phyloP scores from a whole-genome alignment of 2,797 vertebrate genomes.

The Cyprinella venusta region DNA sequence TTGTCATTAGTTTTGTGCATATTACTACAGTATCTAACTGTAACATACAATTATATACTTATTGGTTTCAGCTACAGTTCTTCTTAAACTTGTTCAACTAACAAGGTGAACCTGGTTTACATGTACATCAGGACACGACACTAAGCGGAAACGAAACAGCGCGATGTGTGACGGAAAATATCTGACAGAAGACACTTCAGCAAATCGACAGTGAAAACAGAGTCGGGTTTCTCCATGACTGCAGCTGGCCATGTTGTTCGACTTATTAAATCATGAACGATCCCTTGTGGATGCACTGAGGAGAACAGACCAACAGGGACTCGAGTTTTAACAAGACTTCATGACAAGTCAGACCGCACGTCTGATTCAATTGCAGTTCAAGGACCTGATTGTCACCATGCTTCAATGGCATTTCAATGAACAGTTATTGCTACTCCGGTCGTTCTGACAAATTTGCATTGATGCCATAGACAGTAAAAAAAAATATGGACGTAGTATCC shows the following conservation, averaged over 20 bases:
- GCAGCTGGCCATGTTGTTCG: conserved; percentile 35
- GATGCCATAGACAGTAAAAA: no score
- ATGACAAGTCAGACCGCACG: conserved; percentile 3
- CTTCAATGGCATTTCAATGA: background rate
- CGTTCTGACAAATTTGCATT: background rate
- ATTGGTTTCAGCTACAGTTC: no score
- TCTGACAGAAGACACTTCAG: conserved; percentile 9
- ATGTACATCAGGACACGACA: conserved; percentile 19
- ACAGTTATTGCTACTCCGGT: background rate
- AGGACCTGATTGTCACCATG: conserved; percentile 42
- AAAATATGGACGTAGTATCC: no score
- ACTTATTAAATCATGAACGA: conserved; percentile 51
- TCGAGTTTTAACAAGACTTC: conserved; percentile 32
- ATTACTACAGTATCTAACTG: background rate
- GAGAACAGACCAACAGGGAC: conserved; percentile 28
- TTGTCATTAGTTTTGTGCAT: background rate
- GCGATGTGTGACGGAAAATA: conserved; percentile 44
- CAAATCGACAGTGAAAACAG: conserved; percentile 42
- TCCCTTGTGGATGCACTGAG: conserved; percentile 19
- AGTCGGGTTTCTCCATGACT: conserved; percentile 26
- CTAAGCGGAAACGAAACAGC: conserved; percentile 11
- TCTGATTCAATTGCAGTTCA: conserved; percentile 2
- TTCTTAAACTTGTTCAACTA: conserved; percentile 5
- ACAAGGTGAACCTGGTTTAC: conserved; percentile 6
- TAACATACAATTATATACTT: background rate